These are phyloP conservation scores for Neuroterus valhalla DNA, from an alignment of 1,140 invertebrate genomes.

Conservation along the genomic window DNA sequence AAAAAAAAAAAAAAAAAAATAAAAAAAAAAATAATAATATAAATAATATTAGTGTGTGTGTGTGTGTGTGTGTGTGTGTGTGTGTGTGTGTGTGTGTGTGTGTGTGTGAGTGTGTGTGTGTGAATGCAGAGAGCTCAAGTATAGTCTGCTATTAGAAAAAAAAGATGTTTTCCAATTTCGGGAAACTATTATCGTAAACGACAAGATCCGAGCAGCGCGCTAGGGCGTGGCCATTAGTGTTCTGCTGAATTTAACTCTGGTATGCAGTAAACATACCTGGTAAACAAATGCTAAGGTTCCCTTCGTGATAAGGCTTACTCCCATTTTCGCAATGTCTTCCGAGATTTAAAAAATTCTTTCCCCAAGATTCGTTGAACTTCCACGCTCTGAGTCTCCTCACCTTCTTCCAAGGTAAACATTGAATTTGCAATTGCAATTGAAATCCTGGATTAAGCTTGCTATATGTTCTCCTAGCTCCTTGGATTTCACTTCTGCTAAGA, in stretches of 20 bases:
- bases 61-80: too few species aligned
- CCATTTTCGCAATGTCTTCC: conserved; percentile 51
- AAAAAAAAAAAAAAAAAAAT: too few species aligned
- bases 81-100: too few species aligned
- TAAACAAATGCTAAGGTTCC: conserved; percentile 56
- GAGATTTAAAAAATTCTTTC: conserved; percentile 47
- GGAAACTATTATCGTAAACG: conserved; percentile 50
- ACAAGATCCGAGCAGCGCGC: conserved; percentile 50
- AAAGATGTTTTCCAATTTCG: conserved; percentile 56
- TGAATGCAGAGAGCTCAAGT: conserved; percentile 25
- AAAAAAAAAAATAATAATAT: too few species aligned
- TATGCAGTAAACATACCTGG: conserved; percentile 53
- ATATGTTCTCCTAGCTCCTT: too few species aligned
- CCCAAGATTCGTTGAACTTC: conserved; percentile 36
- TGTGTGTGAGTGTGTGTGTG: too few species aligned
- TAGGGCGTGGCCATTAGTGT: conserved; percentile 50
- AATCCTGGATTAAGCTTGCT: too few species aligned
- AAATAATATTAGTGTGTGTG: too few species aligned
- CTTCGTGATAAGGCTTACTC: conserved; percentile 50
- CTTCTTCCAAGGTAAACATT: too few species aligned
- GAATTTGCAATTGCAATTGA: too few species aligned
- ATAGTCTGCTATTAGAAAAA: conserved; percentile 37
- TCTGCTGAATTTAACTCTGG: conserved; percentile 54
- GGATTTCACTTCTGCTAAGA: neutral
- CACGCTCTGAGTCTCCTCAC: neutral